phyloP scores from a whole-genome alignment of 2,888 invertebrate genomes.

The Didymodactylos carnosus region DNA sequence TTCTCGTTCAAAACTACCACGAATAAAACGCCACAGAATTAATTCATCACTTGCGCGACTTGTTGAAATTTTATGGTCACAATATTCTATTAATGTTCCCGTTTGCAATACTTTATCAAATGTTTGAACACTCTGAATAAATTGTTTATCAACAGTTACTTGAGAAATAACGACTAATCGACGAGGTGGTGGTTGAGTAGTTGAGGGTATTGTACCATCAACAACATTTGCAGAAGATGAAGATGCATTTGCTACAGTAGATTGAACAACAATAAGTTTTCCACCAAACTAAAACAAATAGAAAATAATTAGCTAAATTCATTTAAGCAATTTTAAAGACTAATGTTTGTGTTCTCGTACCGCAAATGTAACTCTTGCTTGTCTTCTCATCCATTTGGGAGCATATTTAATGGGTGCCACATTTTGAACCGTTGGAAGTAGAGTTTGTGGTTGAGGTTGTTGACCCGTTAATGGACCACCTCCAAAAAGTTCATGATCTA shows the following conservation, averaged over 20 bases:
- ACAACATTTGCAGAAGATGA: no score
- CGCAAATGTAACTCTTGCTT: constrained; percentile 59
- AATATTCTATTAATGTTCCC: constrained; percentile 48
- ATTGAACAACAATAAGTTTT: constrained; percentile 50
- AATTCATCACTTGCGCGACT: constrained; percentile 44
- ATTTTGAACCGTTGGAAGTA: constrained; percentile 1
- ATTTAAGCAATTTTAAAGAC: no score
- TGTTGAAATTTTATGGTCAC: constrained; percentile 36
- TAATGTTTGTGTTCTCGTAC: no score
- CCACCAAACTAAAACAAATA: constrained; percentile 64
- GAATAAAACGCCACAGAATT: constrained; percentile 60
- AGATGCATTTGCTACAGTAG: no score
- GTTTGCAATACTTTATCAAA: constrained; percentile 50
- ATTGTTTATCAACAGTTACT: constrained; percentile 62
- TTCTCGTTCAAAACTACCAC: constrained; percentile 57
- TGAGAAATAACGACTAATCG: constrained; percentile 39
- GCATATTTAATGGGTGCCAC: constrained; percentile 18
- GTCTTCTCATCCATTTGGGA: constrained; percentile 54
- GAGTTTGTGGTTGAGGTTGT: constrained; percentile 2
- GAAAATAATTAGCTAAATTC: background rate
- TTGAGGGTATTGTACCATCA: no score
- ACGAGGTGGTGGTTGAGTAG: constrained; percentile 26
- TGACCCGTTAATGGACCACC: constrained; percentile 24
- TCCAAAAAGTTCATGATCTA: no score
- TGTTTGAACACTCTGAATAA: constrained; percentile 54